Conservation (phyloP, 1,140 invertebrate genomes). For the Homarus americanus region DNA sequence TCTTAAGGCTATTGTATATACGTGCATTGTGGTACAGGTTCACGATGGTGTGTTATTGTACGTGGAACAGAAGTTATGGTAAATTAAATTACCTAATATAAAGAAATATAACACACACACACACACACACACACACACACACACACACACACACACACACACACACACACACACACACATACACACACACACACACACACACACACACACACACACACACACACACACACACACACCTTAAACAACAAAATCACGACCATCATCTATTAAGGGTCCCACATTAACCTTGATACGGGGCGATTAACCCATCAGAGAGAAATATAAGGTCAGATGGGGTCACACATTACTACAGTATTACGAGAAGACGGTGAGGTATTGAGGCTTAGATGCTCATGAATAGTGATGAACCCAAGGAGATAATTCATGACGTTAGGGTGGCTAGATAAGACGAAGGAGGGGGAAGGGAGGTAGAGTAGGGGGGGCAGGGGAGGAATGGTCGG, state of each 20-base stretch:
- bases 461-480: neutral
- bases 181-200: too few relatives aligned
- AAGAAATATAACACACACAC: too few relatives aligned
- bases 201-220: too few relatives aligned
- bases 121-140: too few relatives aligned
- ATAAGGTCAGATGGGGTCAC: constrained; percentile 15
- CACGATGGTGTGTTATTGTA: too few relatives aligned
- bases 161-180: too few relatives aligned
- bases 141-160: too few relatives aligned
- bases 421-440: neutral
- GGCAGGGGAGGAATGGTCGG: neutral
- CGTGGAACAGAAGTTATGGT: too few relatives aligned
- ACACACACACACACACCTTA: too few relatives aligned
- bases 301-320: constrained; percentile 28
- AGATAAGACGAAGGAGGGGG: neutral
- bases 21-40: too few relatives aligned
- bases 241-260: neutral
- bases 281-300: neutral
- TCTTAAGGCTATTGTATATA: too few relatives aligned
- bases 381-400: constrained; percentile 14
- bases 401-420: constrained; percentile 6
- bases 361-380: constrained; percentile 17
- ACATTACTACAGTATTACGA: constrained; percentile 24
- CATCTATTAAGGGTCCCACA: neutral
- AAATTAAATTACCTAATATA: too few relatives aligned